phyloP scores from a whole-genome alignment of 2,888 invertebrate species.

The Agonopterix heracliana region DNA sequence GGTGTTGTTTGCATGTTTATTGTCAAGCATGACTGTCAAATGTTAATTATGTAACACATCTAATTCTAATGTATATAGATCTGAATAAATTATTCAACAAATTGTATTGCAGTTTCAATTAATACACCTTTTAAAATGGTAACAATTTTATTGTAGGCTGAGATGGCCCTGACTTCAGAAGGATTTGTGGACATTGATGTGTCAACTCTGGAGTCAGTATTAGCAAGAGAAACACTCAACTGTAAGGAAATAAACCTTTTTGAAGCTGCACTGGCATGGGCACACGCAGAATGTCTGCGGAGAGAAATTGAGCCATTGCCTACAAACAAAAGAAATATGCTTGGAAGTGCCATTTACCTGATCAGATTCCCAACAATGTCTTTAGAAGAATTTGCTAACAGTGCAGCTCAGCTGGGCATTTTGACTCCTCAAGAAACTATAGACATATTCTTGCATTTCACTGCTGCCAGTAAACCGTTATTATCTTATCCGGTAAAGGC shows the following conservation, averaged over 20 bases:
- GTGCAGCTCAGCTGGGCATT: conserved; percentile 94
- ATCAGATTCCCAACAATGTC: conserved; percentile 96
- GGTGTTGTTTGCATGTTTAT: conserved; percentile 43
- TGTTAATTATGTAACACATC: conserved; percentile 44
- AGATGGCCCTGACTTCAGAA: conserved; percentile 96
- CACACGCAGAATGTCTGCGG: conserved; percentile 90
- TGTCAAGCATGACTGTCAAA: conserved; percentile 49
- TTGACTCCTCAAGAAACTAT: conserved; percentile 95
- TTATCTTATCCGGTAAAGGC: conserved; percentile 89
- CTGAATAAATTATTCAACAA: conserved; percentile 63
- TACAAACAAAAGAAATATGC: conserved; percentile 84
- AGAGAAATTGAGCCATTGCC: conserved; percentile 88
- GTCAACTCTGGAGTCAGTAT: conserved; percentile 92
- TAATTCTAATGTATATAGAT: conserved; percentile 33
- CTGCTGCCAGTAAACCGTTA: conserved; percentile 90
- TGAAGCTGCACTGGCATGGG: conserved; percentile 95
- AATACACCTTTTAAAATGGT: conserved; percentile 29
- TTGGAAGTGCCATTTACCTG: conserved; percentile 88
- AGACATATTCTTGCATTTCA: conserved; percentile 96
- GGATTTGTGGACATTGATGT: conserved; percentile 97
- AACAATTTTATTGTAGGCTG: conserved; percentile 81
- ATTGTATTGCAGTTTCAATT: conserved; percentile 77
- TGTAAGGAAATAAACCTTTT: conserved; percentile 94
- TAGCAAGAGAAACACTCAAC: conserved; percentile 94
- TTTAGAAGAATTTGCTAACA: conserved; percentile 93